Evolutionary conservation across 2,888 invertebrate species (phyloP), one percentile per base, ranked within the genome.

Genomic region (Neoascia interrupta): DNA sequence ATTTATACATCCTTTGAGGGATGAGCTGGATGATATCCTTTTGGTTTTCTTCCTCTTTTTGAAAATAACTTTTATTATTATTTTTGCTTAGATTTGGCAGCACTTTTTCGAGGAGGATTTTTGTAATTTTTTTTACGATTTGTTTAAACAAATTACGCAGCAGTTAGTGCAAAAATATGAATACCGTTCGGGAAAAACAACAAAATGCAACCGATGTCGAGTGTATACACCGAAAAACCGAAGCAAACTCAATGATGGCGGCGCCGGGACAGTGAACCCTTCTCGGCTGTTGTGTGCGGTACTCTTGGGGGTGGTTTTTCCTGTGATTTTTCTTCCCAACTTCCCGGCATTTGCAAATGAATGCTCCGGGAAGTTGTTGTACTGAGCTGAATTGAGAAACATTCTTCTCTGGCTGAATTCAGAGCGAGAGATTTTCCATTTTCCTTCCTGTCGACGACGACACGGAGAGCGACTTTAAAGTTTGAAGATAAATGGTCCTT

Each of bases 241-340:
- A 81, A 84, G 81, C 82, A 83, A 85, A 86, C 85, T 86, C 84
- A 82, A 58, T 83, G 72, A 81, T 76, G 66, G 45, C 54, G 83
- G 81, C 84, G 85, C 79, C 79, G 79, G 79, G 86, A 82, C 83
- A 85, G 81, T 85, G 85, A 86, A 86, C 86, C 84, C 73, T 69
- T 72, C 81, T 54, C 64, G 45, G 49, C 23, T 63, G 19, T 47
- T 31, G 3, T 31, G n/a, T 31, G 8, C 31, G 10, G 61, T 37
- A 13, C 51, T 41, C 43, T 54, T 47, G 64, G 45, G 72, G 70
- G 61, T 70, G 75, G 58, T 64, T 81, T 81, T 75, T 56, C 66
- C 66, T 47, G 43, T 37, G n/a, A 41, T 47, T 60, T 21, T 31
- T 11, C 18, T 21, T 51, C 5, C 6, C n/a, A 16, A 51, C 47